Percentiles rank a stretch among this genome's conserved stretches.
These are phyloP conservation scores for Caenorhabditis tropicalis DNA, from an alignment of 1,140 invertebrate species.

Conservation along the genomic window DNA sequence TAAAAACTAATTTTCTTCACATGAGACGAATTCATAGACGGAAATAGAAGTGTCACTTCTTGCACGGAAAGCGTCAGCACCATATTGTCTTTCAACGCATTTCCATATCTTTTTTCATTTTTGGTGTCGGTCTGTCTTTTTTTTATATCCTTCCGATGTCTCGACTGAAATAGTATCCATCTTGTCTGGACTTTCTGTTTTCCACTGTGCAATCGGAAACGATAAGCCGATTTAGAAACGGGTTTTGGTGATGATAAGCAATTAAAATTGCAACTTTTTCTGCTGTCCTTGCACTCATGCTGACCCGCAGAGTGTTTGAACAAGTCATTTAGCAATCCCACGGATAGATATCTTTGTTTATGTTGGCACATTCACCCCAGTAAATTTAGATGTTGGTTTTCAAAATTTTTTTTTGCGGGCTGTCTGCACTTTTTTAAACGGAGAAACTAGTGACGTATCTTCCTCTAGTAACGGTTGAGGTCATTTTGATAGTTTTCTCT, in stretches of 20 bases:
- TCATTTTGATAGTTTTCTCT: no score
- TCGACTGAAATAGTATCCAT: neutral
- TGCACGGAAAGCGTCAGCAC: neutral
- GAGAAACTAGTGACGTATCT: neutral
- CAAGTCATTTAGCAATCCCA: constrained; percentile 21
- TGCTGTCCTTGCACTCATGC: neutral
- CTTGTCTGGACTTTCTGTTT: neutral
- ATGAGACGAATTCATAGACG: neutral
- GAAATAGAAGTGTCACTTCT: constrained; percentile 10
- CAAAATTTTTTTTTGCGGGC: neutral
- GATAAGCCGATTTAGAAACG: neutral
- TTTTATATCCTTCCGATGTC: neutral
- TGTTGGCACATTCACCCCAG: constrained; percentile 26
- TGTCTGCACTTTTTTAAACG: neutral
- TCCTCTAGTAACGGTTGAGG: neutral
- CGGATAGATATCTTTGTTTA: neutral
- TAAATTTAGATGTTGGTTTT: constrained; percentile 11
- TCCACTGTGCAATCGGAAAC: neutral
- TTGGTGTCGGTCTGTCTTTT: neutral
- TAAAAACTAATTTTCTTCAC: no score
- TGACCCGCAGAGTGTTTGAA: constrained; percentile 8
- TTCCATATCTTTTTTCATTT: constrained; percentile 7
- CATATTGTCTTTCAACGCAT: constrained; percentile 31
- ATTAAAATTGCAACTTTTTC: neutral
- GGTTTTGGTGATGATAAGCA: constrained; percentile 15